Conservation (phyloP, 2,888 invertebrate species). For the Thecophora atra region DNA sequence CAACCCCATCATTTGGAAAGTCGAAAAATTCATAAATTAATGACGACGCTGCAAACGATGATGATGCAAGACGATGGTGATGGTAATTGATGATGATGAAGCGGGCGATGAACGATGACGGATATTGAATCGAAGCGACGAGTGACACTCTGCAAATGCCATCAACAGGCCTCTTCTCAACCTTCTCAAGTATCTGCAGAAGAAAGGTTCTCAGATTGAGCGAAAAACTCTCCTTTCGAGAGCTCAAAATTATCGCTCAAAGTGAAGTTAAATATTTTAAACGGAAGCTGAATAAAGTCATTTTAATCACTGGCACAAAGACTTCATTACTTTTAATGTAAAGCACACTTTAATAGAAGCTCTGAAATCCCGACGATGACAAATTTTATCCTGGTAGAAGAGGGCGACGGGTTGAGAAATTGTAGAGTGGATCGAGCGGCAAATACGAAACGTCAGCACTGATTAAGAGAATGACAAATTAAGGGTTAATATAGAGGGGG, state of each 20-base stretch:
- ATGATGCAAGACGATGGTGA: constrained; percentile 7
- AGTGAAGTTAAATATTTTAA: constrained; percentile 12
- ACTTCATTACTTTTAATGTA: constrained; percentile 27
- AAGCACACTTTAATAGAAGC: neutral
- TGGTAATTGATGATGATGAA: constrained; percentile 9
- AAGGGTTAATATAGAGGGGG: constrained; percentile 51
- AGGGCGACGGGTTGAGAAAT: neutral
- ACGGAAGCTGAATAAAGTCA: neutral
- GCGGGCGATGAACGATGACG: neutral
- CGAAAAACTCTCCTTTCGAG: neutral
- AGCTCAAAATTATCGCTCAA: neutral
- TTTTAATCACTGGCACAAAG: neutral
- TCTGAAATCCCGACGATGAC: neutral
- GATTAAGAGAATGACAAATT: constrained; percentile 62
- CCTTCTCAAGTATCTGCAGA: neutral
- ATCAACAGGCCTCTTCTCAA: constrained; percentile 29
- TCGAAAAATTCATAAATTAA: constrained; percentile 23
- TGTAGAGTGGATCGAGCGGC: neutral
- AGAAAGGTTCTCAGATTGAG: constrained; percentile 15
- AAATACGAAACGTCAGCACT: constrained; percentile 26
- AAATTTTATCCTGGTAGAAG: neutral
- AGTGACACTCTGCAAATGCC: constrained; percentile 17
- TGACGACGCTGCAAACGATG: constrained; percentile 1
- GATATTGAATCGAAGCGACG: neutral
- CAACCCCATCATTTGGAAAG: neutral